phyloP scores from a whole-genome alignment of 2,888 invertebrate genomes.

The Meghimatium bilineatum region DNA sequence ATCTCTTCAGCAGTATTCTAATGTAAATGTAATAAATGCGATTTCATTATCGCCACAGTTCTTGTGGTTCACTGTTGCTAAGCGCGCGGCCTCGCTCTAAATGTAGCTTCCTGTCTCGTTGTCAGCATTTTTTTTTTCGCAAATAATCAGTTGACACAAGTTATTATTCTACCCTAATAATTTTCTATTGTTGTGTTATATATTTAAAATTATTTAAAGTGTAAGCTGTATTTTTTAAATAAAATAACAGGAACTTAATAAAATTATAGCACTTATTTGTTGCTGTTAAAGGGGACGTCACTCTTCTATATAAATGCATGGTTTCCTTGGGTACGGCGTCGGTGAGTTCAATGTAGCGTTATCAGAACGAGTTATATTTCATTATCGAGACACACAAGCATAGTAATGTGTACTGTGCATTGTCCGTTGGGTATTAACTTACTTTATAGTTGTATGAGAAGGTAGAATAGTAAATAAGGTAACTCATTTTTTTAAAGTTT shows the following conservation, averaged over 20 bases:
- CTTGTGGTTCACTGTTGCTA: constrained; percentile 64
- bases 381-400: not conserved
- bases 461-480: not conserved
- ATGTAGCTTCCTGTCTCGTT: constrained; percentile 50
- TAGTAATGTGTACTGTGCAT: not conserved
- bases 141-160: not conserved
- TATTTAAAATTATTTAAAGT: not conserved
- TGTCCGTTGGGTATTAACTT: not conserved
- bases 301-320: constrained; percentile 3
- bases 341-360: constrained; percentile 14
- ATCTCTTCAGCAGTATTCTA: constrained; percentile 3
- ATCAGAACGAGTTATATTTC: constrained; percentile 9
- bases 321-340: constrained; percentile 47
- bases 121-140: not conserved
- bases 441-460: not conserved
- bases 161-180: not conserved
- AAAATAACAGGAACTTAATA: not conserved
- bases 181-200: not conserved
- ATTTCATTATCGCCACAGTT: constrained; percentile 61
- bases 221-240: not conserved
- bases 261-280: not conserved
- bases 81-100: constrained; percentile 51
- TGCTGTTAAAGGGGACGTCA: constrained; percentile 14
- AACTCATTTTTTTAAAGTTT: not conserved
- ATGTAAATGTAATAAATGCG: constrained; percentile 4